phyloP scores from a whole-genome alignment of 2,888 invertebrate species.

The Cataglyphis altisquamis region DNA sequence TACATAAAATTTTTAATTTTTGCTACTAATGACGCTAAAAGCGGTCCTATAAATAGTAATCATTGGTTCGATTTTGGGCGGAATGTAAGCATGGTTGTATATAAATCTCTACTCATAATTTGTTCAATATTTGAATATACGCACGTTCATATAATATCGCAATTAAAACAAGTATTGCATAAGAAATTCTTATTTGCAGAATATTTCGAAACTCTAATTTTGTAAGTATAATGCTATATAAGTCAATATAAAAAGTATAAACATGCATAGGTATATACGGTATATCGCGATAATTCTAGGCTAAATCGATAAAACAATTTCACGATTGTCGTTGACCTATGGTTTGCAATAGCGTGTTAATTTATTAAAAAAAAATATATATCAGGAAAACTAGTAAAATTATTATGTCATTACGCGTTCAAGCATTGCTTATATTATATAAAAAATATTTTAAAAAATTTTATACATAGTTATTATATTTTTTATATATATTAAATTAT shows the following conservation, averaged over 20 bases:
- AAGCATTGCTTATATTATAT: slow-evolving; percentile 4
- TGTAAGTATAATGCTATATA: background rate
- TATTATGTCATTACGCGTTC: slow-evolving; percentile 3
- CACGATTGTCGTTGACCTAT: background rate
- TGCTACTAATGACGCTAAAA: background rate
- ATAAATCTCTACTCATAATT: slow-evolving; percentile 28
- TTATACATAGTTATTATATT: background rate
- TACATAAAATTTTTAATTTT: slow-evolving; percentile 6
- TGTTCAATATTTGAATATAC: background rate
- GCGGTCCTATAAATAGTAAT: slow-evolving; percentile 15
- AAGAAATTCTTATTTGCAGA: background rate
- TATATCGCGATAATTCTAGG: background rate
- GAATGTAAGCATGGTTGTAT: background rate
- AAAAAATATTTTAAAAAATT: slow-evolving; percentile 7
- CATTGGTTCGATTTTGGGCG: slow-evolving; percentile 10
- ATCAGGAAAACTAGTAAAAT: background rate
- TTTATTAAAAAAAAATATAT: slow-evolving; percentile 9
- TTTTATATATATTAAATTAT: slow-evolving; percentile 23
- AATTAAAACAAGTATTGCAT: background rate
- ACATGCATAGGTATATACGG: background rate
- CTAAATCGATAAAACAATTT: background rate
- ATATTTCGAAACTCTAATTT: slow-evolving; percentile 5
- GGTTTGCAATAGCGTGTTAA: background rate
- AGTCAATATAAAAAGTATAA: slow-evolving; percentile 10
- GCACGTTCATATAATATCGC: background rate